Evolutionary conservation across 2,113 vertebrate species (phyloP), one percentile per base, ranked within the genome.

Genomic region (Aegithalos caudatus): DNA sequence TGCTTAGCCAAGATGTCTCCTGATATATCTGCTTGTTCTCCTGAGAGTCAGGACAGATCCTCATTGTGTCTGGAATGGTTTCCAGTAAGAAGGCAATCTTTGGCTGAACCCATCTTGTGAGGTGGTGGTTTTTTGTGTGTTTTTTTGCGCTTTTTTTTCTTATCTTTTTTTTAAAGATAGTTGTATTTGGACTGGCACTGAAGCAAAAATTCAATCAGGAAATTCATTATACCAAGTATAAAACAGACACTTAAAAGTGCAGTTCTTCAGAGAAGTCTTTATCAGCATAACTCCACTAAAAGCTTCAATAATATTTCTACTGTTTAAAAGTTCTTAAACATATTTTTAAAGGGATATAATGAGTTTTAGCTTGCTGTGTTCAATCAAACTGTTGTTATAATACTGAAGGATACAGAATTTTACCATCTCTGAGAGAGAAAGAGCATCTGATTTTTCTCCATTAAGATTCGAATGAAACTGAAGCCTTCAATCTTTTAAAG

Each of bases 331-430:
- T 20, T 14, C 16, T 42, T 71, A 24, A 76, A 74, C 90, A 7
- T 17, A 54, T 81, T 79, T 73, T 22, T 12, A 78, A 73, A 50
- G 8, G 14, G 22, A 54, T 61, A 53, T 13, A 8, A 44, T 3
- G 10, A 56, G 7, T 81, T 73, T 27, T 42, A 50, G 6, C 35
- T 71, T 69, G 35, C 65, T 62, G n/a, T 24, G 9, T 64, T 66
- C 35, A 73, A 12, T 51, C 58, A 74, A 67, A 29, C 2, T 0
- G 0, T 54, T 67, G 28, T 48, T 72, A 29, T 40, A 53, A 24
- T 38, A 61, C 18, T 48, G 25, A 90, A 78, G 7, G 42, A 65
- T 44, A 29, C 12, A 80, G 31, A 69, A 70, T 50, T 51, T 64
- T 58, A 56, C 24, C 9, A 3, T 35, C 23, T 85, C 15, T 14